Evolutionary conservation across 2,113 vertebrate genomes (phyloP), one percentile per base, ranked within the genome.

Genomic region (Poeciliopsis occidentalis): DNA sequence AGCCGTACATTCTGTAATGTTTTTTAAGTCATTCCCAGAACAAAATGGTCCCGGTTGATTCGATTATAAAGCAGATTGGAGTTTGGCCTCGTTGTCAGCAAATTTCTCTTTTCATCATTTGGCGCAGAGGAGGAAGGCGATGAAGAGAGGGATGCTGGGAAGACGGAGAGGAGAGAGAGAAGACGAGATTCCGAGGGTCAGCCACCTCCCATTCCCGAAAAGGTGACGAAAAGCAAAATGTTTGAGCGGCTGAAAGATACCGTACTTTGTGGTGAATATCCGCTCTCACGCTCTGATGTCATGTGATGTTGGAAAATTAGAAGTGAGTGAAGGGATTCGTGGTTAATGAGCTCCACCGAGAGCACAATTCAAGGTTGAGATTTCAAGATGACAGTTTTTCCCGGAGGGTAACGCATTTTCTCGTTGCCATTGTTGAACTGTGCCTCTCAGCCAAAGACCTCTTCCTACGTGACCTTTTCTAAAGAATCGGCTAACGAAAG

Each of bases 181-280:
- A 87, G 83, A 47, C 86, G 81, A 88, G 92, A 93, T 75, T 85
- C 75, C 10, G 92, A 90, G 47, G 82, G 83, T 77, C 90, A 90
- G 5, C 90, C 91, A 39, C 92, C 92, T 65, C 90, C 91, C 1
- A 89, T 93, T 78, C 89, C 92, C 76, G 92, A 92, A 64, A 94
- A 93, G 92, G 92, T 93, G 8, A 26, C 10, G 10, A 51, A 31
- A 34, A 34, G 64, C 12, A 17, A 34, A 32, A 15, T 26, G 26
- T 37, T n/a, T n/a, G 13, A 34, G 22, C 22, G 24, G 32, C 31
- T 57, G 24, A 24, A 57, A 11, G 24, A 11, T 57, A 3, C 8
- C 8, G 22, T 24, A 10, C 51, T 57, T n/a, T n/a, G 19, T n/a
- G 51, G 7, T 57, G 51, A 57, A n/a, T 57, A 57, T 24, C 51